Conservation (phyloP, 2,888 invertebrate genomes). For the Scaptomyza tumidula region DNA sequence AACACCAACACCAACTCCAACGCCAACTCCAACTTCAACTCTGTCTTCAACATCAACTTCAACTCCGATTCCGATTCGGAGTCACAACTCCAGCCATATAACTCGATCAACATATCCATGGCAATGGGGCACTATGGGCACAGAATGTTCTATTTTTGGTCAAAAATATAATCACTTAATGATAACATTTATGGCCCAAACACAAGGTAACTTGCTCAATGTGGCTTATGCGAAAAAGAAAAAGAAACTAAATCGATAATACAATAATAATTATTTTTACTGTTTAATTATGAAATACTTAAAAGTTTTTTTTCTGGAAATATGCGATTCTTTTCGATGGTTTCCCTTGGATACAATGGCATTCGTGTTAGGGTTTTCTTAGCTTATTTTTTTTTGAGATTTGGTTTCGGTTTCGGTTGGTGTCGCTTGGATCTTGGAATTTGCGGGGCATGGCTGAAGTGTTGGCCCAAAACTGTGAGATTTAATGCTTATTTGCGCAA, state of each 20-base stretch:
- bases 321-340: neutral
- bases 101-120: slow-evolving; percentile 18
- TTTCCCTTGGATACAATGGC: neutral
- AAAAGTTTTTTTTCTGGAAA: too few relatives aligned
- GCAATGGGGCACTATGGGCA: slow-evolving; percentile 7
- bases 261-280: too few relatives aligned
- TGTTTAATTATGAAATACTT: too few relatives aligned
- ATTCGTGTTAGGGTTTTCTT: slow-evolving; percentile 10
- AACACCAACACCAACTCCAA: slow-evolving; percentile 1
- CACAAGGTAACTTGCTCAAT: too few relatives aligned
- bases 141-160: neutral
- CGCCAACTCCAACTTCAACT: slow-evolving; percentile 9
- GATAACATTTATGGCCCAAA: too few relatives aligned
- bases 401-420: slow-evolving; percentile 35
- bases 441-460: slow-evolving; percentile 20
- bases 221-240: too few relatives aligned
- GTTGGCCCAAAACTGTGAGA: slow-evolving; percentile 66
- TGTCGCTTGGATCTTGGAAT: slow-evolving; percentile 14
- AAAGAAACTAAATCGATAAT: too few relatives aligned
- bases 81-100: slow-evolving; percentile 10
- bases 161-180: too few relatives aligned
- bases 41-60: slow-evolving; percentile 11
- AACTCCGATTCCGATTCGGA: slow-evolving; percentile 7
- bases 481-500: slow-evolving; percentile 81
- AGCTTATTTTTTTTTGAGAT: slow-evolving; percentile 7